Conservation (phyloP, 2,888 invertebrate genomes). For the Tenthredo distinguenda region DNA sequence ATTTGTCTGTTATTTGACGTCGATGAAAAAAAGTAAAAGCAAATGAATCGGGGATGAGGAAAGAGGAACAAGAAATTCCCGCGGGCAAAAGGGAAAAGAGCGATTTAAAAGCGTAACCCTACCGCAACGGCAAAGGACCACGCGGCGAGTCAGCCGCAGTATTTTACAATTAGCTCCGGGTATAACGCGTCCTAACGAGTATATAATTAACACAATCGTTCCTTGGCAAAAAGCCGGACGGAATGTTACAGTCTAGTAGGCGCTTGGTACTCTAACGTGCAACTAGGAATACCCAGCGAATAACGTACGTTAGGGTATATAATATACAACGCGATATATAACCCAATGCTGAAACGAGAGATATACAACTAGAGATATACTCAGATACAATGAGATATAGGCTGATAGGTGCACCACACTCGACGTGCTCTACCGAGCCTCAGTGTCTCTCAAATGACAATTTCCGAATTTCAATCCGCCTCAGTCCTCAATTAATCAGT, state of each 20-base stretch:
- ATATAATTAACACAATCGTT: constrained; percentile 54
- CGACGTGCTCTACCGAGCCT: constrained; percentile 48
- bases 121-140: constrained; percentile 30
- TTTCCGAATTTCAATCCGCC: neutral
- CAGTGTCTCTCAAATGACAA: constrained; percentile 31
- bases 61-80: neutral
- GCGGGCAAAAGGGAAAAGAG: neutral
- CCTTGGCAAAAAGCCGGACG: constrained; percentile 50
- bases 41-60: neutral
- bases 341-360: constrained; percentile 1
- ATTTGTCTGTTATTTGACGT: neutral
- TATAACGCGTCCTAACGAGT: constrained; percentile 54
- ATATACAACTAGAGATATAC: constrained; percentile 33
- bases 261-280: constrained; percentile 14
- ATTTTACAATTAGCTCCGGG: constrained; percentile 54
- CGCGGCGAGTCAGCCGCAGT: constrained; percentile 24
- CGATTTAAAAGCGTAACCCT: constrained; percentile 19
- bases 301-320: neutral
- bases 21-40: neutral
- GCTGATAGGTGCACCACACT: constrained; percentile 33
- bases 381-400: constrained; percentile 29
- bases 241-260: constrained; percentile 53
- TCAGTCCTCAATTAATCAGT: neutral
- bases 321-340: neutral
- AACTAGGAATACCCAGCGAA: constrained; percentile 17